Percentiles rank a stretch among this genome's conserved stretches.
Conservation (phyloP, 2,888 invertebrate species). For the Mactromeris polynyma region DNA sequence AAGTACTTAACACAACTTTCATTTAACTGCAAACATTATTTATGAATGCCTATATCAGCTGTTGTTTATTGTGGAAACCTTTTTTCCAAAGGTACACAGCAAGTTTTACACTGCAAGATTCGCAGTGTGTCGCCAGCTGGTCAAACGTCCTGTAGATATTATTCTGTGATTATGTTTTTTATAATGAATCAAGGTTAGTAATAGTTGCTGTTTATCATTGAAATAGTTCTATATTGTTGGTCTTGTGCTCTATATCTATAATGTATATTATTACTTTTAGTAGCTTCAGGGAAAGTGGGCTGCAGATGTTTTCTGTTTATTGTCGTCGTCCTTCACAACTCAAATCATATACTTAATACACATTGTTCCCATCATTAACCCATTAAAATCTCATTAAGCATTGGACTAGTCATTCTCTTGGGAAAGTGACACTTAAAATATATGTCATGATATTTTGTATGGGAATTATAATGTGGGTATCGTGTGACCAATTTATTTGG, state of each 20-base stretch:
- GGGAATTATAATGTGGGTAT: neutral
- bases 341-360: neutral
- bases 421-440: neutral
- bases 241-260: neutral
- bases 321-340: neutral
- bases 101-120: no score
- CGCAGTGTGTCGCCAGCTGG: no score
- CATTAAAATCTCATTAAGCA: neutral
- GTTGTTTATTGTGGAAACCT: neutral
- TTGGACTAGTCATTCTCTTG: slow-evolving; percentile 5
- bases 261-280: neutral
- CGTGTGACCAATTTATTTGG: neutral
- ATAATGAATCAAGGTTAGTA: neutral
- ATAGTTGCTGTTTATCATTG: neutral
- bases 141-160: no score
- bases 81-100: neutral
- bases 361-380: neutral
- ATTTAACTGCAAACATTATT: neutral
- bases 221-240: neutral
- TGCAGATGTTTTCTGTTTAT: slow-evolving; percentile 6
- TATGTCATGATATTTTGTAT: neutral
- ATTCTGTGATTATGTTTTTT: no score
- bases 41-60: neutral
- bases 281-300: slow-evolving; percentile 12
- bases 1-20: neutral